phyloP scores from a whole-genome alignment of 2,888 invertebrate genomes.

The Cephonodes hylas region DNA sequence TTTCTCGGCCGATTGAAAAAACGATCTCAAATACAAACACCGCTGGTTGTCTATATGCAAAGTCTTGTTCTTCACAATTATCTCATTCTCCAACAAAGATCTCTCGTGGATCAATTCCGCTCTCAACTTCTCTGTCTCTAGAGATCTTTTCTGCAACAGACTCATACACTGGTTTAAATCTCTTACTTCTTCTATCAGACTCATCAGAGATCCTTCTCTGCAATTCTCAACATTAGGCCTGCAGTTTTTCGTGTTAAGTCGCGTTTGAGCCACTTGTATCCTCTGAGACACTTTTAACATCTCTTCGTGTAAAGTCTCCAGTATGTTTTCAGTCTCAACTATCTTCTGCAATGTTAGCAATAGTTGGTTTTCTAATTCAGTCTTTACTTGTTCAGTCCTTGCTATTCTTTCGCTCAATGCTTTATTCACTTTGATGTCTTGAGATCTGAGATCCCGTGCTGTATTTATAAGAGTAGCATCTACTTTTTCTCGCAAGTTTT shows the following conservation, averaged over 20 bases:
- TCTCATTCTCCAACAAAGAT: slow-evolving; percentile 65
- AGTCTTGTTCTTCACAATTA: slow-evolving; percentile 70
- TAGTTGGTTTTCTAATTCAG: slow-evolving; percentile 85
- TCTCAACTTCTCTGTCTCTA: slow-evolving; percentile 65
- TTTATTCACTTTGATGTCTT: slow-evolving; percentile 90
- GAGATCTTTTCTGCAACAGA: slow-evolving; percentile 57
- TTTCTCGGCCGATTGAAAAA: slow-evolving; percentile 72
- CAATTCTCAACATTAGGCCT: slow-evolving; percentile 72
- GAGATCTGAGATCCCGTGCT: slow-evolving; percentile 88
- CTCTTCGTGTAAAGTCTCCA: slow-evolving; percentile 66
- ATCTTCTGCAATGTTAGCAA: slow-evolving; percentile 71
- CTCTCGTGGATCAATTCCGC: slow-evolving; percentile 68
- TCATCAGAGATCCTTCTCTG: slow-evolving; percentile 66
- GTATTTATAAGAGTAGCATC: slow-evolving; percentile 88
- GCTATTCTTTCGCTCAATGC: slow-evolving; percentile 86
- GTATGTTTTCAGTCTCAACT: slow-evolving; percentile 67
- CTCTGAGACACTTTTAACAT: slow-evolving; percentile 67
- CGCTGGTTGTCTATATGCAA: slow-evolving; percentile 65
- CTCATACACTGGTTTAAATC: slow-evolving; percentile 70
- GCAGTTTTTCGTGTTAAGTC: slow-evolving; percentile 64
- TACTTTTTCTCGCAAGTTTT: slow-evolving; percentile 85
- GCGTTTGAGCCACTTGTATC: slow-evolving; percentile 70
- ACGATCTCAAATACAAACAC: slow-evolving; percentile 65
- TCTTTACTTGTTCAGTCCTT: slow-evolving; percentile 87
- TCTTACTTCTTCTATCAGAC: slow-evolving; percentile 67